Conservation (phyloP, 1,140 invertebrate species). For the Bombus terrestris region DNA sequence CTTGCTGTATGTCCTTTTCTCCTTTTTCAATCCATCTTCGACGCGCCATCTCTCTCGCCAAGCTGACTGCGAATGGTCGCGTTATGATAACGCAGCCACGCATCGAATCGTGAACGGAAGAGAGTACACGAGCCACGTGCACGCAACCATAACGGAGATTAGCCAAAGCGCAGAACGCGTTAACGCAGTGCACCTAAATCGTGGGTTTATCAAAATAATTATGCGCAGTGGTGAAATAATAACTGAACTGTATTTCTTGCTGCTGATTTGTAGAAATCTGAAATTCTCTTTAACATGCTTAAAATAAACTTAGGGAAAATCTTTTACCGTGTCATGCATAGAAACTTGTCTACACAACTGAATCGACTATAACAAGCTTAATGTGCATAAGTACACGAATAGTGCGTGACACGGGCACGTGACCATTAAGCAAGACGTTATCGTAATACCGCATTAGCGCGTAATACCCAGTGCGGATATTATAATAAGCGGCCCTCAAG, state of each 20-base stretch:
- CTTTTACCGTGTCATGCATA: background rate
- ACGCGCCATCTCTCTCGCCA: background rate
- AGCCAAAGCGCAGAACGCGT: background rate
- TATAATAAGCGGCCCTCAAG: slow-evolving; percentile 61
- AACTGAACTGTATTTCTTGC: background rate
- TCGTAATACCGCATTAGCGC: slow-evolving; percentile 53
- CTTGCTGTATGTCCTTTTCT: background rate
- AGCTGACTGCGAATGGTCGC: background rate
- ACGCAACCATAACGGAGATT: background rate
- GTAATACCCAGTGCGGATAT: slow-evolving; percentile 57
- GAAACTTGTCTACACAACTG: background rate
- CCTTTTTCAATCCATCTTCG: background rate
- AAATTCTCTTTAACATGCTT: background rate
- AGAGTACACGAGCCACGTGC: background rate
- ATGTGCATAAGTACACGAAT: no score
- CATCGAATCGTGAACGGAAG: background rate
- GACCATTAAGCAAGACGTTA: slow-evolving; percentile 57
- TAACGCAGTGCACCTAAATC: background rate
- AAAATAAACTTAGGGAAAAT: no score
- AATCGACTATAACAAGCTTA: background rate
- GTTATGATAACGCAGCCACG: background rate
- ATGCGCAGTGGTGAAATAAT: background rate
- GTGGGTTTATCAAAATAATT: background rate
- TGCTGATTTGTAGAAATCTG: background rate
- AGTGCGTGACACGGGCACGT: slow-evolving; percentile 22